Evolutionary conservation across 2,888 invertebrate species (phyloP).

Genomic region (Ommatoiulus sabulosus): DNA sequence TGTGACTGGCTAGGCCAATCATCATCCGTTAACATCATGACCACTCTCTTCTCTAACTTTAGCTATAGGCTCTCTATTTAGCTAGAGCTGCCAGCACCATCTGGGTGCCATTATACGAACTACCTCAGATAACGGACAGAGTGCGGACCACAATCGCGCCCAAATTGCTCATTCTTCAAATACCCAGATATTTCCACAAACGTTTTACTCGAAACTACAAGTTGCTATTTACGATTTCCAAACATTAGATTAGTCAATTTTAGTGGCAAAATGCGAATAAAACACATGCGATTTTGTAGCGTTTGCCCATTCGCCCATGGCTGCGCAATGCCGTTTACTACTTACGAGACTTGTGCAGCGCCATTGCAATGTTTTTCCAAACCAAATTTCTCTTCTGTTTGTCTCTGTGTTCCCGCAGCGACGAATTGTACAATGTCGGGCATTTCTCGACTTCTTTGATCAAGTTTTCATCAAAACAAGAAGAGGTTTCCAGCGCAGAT

Average conservation of each 20-base stretch:
- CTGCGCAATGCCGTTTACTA: background rate
- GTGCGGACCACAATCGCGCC: background rate
- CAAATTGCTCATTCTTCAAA: background rate
- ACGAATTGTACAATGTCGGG: background rate
- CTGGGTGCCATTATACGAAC: background rate
- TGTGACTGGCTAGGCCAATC: too few relatives aligned
- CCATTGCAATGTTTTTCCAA: background rate
- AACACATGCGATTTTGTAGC: background rate
- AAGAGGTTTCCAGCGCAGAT: background rate
- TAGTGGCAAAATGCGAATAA: background rate
- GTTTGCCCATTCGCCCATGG: background rate
- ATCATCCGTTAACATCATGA: too few relatives aligned
- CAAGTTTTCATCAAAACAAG: conserved; percentile 1
- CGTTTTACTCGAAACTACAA: background rate
- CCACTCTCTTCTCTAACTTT: too few relatives aligned
- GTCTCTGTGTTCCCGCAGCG: background rate
- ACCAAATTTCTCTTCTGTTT: background rate
- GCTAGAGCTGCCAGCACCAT: background rate
- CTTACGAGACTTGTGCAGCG: background rate
- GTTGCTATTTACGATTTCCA: background rate
- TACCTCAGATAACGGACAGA: background rate
- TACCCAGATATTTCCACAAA: background rate
- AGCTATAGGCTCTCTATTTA: too few relatives aligned
- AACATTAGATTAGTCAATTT: background rate
- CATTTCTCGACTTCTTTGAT: background rate